A percentile compares a stretch with the other conserved stretches of the same genome.
Evolutionary conservation across 2,797 vertebrate species (phyloP).

Genomic region (Enteromius paludinosus): DNA sequence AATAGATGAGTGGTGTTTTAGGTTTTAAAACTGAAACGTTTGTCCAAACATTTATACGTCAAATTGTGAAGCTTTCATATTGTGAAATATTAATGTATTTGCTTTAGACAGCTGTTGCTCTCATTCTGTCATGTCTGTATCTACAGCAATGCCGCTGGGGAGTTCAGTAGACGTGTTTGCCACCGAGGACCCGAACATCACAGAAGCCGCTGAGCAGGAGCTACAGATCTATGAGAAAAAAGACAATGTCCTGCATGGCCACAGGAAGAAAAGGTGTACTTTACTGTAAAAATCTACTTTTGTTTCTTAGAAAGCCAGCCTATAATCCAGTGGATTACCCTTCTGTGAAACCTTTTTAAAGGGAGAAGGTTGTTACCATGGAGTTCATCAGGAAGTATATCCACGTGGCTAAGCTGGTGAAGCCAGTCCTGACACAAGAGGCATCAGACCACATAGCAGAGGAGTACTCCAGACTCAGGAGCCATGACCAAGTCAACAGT

Average conservation of each 20-base stretch:
- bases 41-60: background rate
- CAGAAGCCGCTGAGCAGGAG: slow-evolving; percentile 63
- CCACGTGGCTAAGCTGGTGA: slow-evolving; percentile 69
- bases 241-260: slow-evolving; percentile 66
- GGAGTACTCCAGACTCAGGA: slow-evolving; percentile 69
- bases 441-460: slow-evolving; percentile 69
- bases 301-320: background rate
- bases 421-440: slow-evolving; percentile 68
- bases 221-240: slow-evolving; percentile 72
- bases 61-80: no score
- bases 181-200: slow-evolving; percentile 69
- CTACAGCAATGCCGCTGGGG: slow-evolving; percentile 68
- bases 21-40: no score
- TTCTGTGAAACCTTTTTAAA: slow-evolving; percentile 28
- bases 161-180: slow-evolving; percentile 71
- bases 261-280: slow-evolving; percentile 61
- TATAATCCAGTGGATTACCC: background rate
- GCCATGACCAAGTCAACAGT: slow-evolving; percentile 68
- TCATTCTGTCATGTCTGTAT: slow-evolving; percentile 16
- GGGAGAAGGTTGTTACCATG: slow-evolving; percentile 70
- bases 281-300: background rate
- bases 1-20: background rate
- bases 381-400: slow-evolving; percentile 73
- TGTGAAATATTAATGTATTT: no score
- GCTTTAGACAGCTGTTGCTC: background rate